Evolutionary conservation across 2,113 vertebrate genomes (phyloP), one percentile per base, ranked within the genome.

Genomic region (Todiramphus saurophagus): DNA sequence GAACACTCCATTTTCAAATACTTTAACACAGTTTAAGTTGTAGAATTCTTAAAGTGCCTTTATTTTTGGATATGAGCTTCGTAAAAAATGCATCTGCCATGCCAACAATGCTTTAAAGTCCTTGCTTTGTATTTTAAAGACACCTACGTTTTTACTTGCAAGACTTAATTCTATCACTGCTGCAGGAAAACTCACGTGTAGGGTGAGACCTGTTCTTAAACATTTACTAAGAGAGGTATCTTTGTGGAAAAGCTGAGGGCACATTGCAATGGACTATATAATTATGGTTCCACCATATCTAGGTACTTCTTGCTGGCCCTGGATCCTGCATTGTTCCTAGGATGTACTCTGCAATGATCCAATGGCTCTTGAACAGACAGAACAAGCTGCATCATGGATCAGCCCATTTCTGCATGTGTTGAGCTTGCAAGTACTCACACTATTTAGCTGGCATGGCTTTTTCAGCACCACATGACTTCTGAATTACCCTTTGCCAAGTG

Each of bases 41-140:
- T 7, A 90, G 31, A 11, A 56, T 63, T 87, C 74, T 63, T 74
- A 39, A 46, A 91, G 25, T 37, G 59, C 59, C 92, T 93, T 94
- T 85, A 66, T 69, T 93, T 46, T 58, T 55, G 55, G 19, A 80
- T 87, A 69, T 15, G 74, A 85, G 35, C 16, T 48, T 85, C n/a
- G 8, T 77, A 86, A 91, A 94, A 96, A 96, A 92, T 21, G 37
- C 19, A 80, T 43, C 73, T 90, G 27, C 72, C 30, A 60, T 87
- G 81, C 16, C 77, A 93, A 90, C 27, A 77, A 63, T 16, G 56
- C 43, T 89, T 90, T 83, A 77, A 70, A 94, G 66, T 63, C 46
- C 43, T 82, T 89, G 56, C 9, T 89, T 63, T 44, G 18, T 66
- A 53, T 87, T 82, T 62, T 63, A 48, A 60, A 83, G 51, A 79